Evolutionary conservation across 2,888 invertebrate genomes (phyloP), one percentile per base, ranked within the genome.

Genomic region (Drosophila meridiana): DNA sequence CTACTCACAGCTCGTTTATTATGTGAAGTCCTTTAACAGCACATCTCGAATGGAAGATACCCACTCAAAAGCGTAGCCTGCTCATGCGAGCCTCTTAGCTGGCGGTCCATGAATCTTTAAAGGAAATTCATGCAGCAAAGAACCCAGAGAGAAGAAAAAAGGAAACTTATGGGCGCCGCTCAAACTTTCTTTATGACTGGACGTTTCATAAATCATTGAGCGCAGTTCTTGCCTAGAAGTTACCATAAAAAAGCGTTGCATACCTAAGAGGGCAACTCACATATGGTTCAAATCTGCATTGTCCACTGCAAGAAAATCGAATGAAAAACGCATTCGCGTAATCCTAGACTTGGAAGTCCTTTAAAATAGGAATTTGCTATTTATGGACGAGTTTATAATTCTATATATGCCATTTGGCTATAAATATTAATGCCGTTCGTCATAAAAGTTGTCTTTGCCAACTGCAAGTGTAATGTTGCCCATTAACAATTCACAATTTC

Each of bases 401-500:
- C 50, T 34, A 52, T 52, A 11, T 34, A 9, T 52, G 52, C 2
- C 20, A 20, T 34, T 20, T 20, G 20, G 7, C 2, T 26, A 52
- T 52, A 36, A 52, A 52, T 52, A 52, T 52, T 52, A 52, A 36
- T 34, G 52, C 34, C 52, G 20, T 20, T 52, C 50, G 50, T 45
- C 45, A 45, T 45, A 26, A 45, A 45, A 26, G 13, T 28, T 2
- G 13, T 20, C 50, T 3, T 11, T n/a, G 50, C 50, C 50, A 36
- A 52, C 20, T 52, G 20, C 36, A 36, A 36, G 13, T 7, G 52
- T 26, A 52, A 52, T 36, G 52, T 2, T 26, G 11, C 11, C 34
- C 34, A 52, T 52, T 52, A 52, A 40, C n/a, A 30, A 40, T 56
- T 56, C 28, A 56, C 30, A 56, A 56, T 56, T 56, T 40, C 55